Percentiles rank a stretch among this genome's conserved stretches.
These are phyloP conservation scores for Nyctalus aviator DNA, from an alignment of 2,797 vertebrate genomes.

Conservation along the genomic window DNA sequence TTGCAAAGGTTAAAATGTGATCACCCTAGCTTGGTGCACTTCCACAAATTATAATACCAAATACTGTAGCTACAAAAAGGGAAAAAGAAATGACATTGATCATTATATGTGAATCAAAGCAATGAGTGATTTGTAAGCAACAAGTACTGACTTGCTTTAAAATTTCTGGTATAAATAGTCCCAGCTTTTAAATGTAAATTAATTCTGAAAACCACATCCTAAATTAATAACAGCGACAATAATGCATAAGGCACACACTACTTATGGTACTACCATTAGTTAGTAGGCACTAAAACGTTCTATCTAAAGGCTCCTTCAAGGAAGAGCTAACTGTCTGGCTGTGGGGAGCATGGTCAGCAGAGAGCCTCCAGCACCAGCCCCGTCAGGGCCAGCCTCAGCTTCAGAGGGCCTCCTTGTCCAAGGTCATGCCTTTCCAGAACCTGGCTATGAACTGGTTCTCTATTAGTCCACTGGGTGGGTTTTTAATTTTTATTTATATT, in stretches of 20 bases:
- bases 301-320: not conserved
- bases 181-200: constrained; percentile 48
- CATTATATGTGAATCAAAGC: constrained; percentile 44
- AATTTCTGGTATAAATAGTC: constrained; percentile 4
- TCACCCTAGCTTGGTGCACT: constrained; percentile 15
- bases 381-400: not conserved
- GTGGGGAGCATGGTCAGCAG: not conserved
- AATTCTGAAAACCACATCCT: constrained; percentile 45
- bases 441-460: not conserved
- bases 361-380: not conserved
- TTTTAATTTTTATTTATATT: not conserved
- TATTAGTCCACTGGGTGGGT: not conserved
- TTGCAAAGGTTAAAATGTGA: constrained; percentile 37
- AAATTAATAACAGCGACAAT: constrained; percentile 15
- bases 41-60: constrained; percentile 32
- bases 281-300: not conserved
- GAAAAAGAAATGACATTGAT: not conserved
- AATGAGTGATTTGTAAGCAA: not conserved
- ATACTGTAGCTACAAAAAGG: not conserved
- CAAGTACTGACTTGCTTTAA: constrained; percentile 8
- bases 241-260: not conserved
- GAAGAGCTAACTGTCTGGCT: not conserved
- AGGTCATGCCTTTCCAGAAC: not conserved
- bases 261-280: not conserved
- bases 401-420: not conserved